A percentile compares a stretch with the other conserved stretches of the same genome.
Conservation (phyloP, 2,113 vertebrate genomes). For the Alligator sinensis region DNA sequence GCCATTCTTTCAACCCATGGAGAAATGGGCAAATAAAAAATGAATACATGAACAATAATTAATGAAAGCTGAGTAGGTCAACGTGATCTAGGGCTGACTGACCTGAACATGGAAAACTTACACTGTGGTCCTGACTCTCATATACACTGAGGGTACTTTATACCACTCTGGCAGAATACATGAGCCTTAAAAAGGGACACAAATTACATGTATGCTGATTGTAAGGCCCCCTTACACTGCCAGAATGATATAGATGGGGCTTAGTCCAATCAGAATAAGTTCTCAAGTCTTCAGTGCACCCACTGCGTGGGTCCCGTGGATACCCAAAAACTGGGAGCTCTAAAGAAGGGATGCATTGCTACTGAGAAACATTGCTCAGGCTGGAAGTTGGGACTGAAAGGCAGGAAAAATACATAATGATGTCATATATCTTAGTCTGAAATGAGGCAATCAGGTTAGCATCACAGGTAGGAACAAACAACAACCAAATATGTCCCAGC, state of each 20-base stretch:
- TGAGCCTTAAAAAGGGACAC: not conserved
- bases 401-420: not conserved
- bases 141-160: not conserved
- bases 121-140: not conserved
- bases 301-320: rapidly evolving
- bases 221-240: not conserved
- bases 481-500: not conserved
- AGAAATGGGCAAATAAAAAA: not conserved
- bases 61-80: not conserved
- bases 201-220: not conserved
- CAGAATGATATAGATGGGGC: rapidly evolving
- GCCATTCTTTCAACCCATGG: not conserved
- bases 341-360: not conserved
- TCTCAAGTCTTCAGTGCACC: rapidly evolving
- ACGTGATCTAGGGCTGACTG: not conserved
- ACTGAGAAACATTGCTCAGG: not conserved
- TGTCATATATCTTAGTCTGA: not conserved
- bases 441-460: not conserved
- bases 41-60: constrained; percentile 17
- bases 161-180: rapidly evolving
- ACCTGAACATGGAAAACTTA: not conserved
- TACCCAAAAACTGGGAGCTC: not conserved
- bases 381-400: not conserved
- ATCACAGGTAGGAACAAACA: not conserved
- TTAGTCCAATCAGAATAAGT: not conserved